Evolutionary conservation across 1,140 invertebrate species (phyloP).

Genomic region (Euwallacea fornicatus): DNA sequence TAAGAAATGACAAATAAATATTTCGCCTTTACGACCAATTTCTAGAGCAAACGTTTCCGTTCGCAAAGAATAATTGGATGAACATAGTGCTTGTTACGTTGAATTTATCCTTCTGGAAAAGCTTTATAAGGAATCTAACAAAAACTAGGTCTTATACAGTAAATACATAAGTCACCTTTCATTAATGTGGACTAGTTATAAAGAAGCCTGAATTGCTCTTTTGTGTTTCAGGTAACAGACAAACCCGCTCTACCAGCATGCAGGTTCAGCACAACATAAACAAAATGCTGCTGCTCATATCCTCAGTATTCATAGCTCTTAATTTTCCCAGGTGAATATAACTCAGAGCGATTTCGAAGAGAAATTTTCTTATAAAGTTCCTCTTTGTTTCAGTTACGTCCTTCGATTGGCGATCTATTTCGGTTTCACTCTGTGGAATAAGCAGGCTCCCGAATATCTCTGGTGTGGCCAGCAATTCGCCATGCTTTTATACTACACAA

Average conservation of each 20-base stretch:
- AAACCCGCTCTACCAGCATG: constrained; percentile 8
- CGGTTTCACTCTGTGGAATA: constrained; percentile 32
- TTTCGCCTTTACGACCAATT: no score
- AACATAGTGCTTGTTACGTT: no score
- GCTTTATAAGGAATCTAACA: no score
- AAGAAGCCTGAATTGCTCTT: neutral
- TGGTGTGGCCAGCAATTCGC: constrained; percentile 61
- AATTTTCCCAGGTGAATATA: constrained; percentile 66
- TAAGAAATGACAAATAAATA: no score
- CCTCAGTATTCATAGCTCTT: constrained; percentile 74
- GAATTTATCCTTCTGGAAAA: no score
- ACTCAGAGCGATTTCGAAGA: neutral
- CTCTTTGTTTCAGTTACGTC: constrained; percentile 45
- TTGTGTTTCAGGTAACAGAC: constrained; percentile 19
- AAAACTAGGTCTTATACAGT: no score
- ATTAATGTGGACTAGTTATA: no score
- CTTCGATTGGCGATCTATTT: constrained; percentile 44
- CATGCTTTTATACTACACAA: constrained; percentile 70
- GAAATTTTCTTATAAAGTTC: neutral
- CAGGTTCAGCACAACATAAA: constrained; percentile 64
- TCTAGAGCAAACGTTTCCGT: no score
- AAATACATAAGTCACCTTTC: no score
- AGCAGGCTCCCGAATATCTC: constrained; percentile 42
- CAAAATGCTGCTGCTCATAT: constrained; percentile 79
- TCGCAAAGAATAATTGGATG: no score